Evolutionary conservation across 2,797 vertebrate species (phyloP), one percentile per base, ranked within the genome.

Genomic region (Sylvilagus floridanus): DNA sequence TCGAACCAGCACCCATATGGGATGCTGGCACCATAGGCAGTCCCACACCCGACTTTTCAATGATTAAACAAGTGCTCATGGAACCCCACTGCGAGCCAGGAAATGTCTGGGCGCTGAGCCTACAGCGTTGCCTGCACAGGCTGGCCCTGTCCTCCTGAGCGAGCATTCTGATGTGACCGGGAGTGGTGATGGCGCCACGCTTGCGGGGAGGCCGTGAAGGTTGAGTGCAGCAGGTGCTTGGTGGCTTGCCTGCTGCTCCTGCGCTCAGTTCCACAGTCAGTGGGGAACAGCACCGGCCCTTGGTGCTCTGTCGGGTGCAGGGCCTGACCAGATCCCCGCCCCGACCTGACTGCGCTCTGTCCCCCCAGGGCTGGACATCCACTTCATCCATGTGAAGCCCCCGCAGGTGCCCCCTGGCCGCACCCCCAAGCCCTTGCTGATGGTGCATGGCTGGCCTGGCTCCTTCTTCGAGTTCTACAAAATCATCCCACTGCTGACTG

Each of bases 401-500:
- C 83, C 90, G 24, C 35, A 0, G 77, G 87, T 96, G 79, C 97
- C 97, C 0, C 54, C 97, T 11, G 97, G 98, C 81, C 75, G 32
- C 24, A 91, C 92, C 72, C 96, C 98, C 16, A 98, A 98, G 66
- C 98, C 98, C 9, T 83, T 99, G 17, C 47, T 99, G 65, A 98
- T 99, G 98, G 97, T 98, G 32, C 98, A 98, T 1, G 98, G 98
- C 75, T 98, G 98, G 98, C 98, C 98, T 0, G 98, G 98, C 50
- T 98, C 98, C 2, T 98, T 99, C 95, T 99, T 97, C 0, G 98
- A 98, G 96, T 98, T 99, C 47, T 98, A 98, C 95, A 98, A 98
- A 88, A 98, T 99, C 21, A 98, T 98, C 69, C 98, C 98, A 0
- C 95, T 98, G 35, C 97, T 99, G 94, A 98, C 97, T 1, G 98